Conservation (phyloP, 2,113 vertebrate species). For the Andinoacara biseriatus region DNA sequence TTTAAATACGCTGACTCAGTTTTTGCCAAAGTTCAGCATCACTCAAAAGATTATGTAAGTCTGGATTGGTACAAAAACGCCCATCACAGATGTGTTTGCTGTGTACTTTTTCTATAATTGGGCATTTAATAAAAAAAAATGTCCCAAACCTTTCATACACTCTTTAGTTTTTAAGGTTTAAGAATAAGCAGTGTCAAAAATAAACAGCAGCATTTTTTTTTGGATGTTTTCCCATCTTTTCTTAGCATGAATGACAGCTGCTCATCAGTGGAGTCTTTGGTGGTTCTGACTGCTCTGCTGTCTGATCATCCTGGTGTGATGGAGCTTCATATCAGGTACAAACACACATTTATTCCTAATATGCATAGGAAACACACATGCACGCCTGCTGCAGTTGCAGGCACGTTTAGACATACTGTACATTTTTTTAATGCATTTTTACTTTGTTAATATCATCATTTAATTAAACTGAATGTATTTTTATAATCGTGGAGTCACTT, state of each 20-base stretch:
- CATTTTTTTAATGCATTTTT: background rate
- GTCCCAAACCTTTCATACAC: background rate
- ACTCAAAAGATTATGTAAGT: constrained; percentile 62
- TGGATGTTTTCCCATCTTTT: background rate
- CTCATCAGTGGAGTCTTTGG: constrained; percentile 50
- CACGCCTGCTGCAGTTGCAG: background rate
- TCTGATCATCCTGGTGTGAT: constrained; percentile 38
- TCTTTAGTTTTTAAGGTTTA: background rate
- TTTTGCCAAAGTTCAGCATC: constrained; percentile 52
- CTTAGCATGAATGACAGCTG: constrained; percentile 59
- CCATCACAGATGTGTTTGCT: background rate
- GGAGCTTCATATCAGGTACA: constrained; percentile 64
- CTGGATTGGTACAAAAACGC: background rate
- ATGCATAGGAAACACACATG: background rate
- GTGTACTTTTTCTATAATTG: background rate
- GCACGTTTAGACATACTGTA: background rate
- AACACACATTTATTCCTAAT: background rate
- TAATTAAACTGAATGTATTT: no score
- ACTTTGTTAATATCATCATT: background rate
- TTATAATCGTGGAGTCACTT: background rate
- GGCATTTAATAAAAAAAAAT: background rate
- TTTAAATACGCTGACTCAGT: constrained; percentile 48
- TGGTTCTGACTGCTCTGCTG: constrained; percentile 57
- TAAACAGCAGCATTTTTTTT: background rate
- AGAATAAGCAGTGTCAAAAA: background rate